phyloP scores from a whole-genome alignment of 2,113 vertebrate species.

The Anhinga rufa region DNA sequence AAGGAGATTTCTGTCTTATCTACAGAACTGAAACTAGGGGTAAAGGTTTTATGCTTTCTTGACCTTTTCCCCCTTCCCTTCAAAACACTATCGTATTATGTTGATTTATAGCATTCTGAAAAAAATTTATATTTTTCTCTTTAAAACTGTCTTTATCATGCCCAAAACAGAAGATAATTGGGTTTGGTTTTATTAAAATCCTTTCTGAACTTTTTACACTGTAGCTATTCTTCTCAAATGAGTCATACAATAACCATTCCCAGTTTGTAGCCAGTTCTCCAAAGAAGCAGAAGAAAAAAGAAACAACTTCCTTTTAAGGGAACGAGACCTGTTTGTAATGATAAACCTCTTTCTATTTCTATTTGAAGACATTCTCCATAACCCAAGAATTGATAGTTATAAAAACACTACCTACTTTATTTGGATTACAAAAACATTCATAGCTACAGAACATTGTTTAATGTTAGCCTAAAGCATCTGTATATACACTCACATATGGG shows the following conservation, averaged over 20 bases:
- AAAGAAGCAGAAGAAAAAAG: slow-evolving; percentile 78
- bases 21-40: not conserved
- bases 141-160: not conserved
- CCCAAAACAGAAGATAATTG: not conserved
- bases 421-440: slow-evolving; percentile 26
- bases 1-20: not conserved
- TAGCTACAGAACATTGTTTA: slow-evolving; percentile 42
- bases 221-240: slow-evolving; percentile 59
- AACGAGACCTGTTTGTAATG: slow-evolving; percentile 75
- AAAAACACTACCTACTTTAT: slow-evolving; percentile 45
- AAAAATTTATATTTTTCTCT: not conserved
- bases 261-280: slow-evolving; percentile 81
- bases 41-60: not conserved
- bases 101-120: not conserved
- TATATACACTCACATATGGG: not conserved
- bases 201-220: slow-evolving; percentile 59
- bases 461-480: slow-evolving; percentile 31
- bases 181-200: slow-evolving; percentile 52
- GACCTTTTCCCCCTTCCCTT: not conserved
- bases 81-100: not conserved
- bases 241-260: slow-evolving; percentile 82
- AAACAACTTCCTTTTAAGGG: slow-evolving; percentile 91
- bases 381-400: slow-evolving; percentile 47
- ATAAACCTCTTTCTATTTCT: slow-evolving; percentile 69
- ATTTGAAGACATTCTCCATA: slow-evolving; percentile 66